Evolutionary conservation across 2,113 vertebrate species (phyloP), one percentile per base, ranked within the genome.

Genomic region (Hippocampus mohnikei): DNA sequence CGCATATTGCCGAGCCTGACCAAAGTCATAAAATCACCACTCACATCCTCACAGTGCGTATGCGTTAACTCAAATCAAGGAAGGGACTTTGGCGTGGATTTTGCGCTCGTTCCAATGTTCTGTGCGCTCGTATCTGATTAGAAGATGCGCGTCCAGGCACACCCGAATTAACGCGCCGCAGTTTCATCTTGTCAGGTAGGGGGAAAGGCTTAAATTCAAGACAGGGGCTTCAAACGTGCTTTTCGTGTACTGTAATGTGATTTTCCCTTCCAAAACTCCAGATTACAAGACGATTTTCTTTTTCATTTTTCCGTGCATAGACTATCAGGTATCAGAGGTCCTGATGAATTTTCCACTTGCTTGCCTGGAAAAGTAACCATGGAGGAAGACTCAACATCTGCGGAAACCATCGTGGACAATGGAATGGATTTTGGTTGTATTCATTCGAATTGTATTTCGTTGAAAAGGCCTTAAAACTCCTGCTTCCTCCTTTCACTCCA

Each of bases 311-410:
- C 23, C 23, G 15, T 33, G 9, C 10, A 33, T 75, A 64, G 64
- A 50, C 61, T 53, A 77, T 85, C 74, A 69, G 74, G 82, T 80
- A 69, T 75, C 80, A 55, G 37, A 70, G 37, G 3, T 67, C 27
- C 48, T 55, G 71, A 76, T 78, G 69, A 70, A 67, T 76, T 89
- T 89, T 89, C 85, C 88, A 80, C 76, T 80, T 77, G 77, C 66
- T 72, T 66, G 59, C 42, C 64, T 82, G 84, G 75, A 81, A 81
- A 80, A 72, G 72, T 15, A 40, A 70, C 61, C 58, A 8, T 15
- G 4, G 25, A 33, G 25, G 27, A 59, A 29, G 27, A 33, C 37
- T 56, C 61, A 68, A 76, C 84, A 82, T 81, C 81, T 86, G 84
- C 76, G 74, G 50, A 84, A 84, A 71, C 55, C 60, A 81, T 84